A percentile compares a stretch with the other conserved stretches of the same genome.
These are phyloP conservation scores for Xiphydria camelus DNA, from an alignment of 2,888 invertebrate genomes.

Conservation along the genomic window DNA sequence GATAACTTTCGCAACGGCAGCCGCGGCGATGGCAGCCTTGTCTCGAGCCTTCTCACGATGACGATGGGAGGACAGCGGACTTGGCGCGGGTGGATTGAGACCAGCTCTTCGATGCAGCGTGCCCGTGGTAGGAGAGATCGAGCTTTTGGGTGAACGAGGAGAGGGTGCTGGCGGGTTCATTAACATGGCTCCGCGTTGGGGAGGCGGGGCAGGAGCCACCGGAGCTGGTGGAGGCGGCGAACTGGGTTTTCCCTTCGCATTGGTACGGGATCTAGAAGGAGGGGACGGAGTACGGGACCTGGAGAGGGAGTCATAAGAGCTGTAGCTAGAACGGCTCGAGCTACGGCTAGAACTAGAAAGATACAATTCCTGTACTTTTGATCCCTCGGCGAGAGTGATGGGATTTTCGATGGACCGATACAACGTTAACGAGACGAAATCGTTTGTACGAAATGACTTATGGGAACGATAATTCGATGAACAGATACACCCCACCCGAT, in stretches of 20 bases:
- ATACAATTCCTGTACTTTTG: no score
- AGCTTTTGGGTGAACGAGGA: constrained; percentile 58
- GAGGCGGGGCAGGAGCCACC: constrained; percentile 60
- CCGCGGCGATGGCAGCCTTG: constrained; percentile 50
- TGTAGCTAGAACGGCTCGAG: constrained; percentile 59
- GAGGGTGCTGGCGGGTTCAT: constrained; percentile 78
- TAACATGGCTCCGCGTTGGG: constrained; percentile 67
- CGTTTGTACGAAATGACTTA: no score
- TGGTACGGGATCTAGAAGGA: constrained; percentile 55
- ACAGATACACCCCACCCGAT: no score
- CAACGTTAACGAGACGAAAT: no score
- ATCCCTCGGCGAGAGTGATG: no score
- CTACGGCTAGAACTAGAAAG: constrained; percentile 59
- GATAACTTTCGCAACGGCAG: constrained; percentile 53
- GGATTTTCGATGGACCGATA: no score
- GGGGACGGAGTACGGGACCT: constrained; percentile 60
- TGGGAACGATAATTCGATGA: no score
- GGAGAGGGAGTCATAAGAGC: constrained; percentile 59
- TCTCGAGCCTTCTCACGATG: constrained; percentile 49
- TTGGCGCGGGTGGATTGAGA: constrained; percentile 53
- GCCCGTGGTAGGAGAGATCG: constrained; percentile 52
- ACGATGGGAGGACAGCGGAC: constrained; percentile 41
- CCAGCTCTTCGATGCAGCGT: constrained; percentile 53
- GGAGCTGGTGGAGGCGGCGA: constrained; percentile 46
- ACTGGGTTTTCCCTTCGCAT: constrained; percentile 46